Conservation (phyloP, 1,140 invertebrate genomes). For the Coenobita brevimanus region DNA sequence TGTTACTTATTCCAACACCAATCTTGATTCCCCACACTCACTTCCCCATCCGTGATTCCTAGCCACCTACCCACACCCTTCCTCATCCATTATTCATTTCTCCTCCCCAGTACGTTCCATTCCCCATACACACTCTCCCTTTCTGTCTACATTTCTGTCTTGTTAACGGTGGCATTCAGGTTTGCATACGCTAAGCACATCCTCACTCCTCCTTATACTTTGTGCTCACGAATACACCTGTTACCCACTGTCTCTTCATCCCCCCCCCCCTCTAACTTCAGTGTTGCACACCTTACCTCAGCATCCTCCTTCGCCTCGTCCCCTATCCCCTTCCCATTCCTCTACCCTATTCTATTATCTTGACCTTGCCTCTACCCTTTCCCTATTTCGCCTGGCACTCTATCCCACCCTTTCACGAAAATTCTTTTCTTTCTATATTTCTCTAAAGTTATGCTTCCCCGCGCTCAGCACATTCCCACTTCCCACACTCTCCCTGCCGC, state of each 20-base stretch:
- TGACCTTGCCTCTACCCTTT: neutral
- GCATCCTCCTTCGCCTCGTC: neutral
- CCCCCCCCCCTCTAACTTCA: neutral
- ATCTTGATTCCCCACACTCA: neutral
- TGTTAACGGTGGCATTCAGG: neutral
- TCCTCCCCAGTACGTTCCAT: too few relatives aligned
- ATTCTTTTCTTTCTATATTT: too few relatives aligned
- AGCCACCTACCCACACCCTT: neutral
- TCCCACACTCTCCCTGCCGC: neutral
- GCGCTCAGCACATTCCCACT: neutral
- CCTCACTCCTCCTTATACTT: neutral
- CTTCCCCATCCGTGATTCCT: neutral
- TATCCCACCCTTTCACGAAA: too few relatives aligned
- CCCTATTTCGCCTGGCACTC: too few relatives aligned
- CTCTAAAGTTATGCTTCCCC: neutral
- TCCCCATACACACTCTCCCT: too few relatives aligned
- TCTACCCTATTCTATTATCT: neutral
- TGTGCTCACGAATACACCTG: neutral
- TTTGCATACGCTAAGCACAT: neutral
- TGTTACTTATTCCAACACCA: neutral
- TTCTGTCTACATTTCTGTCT: constrained; percentile 5
- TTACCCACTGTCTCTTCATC: neutral
- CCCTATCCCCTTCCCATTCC: neutral
- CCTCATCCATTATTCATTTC: too few relatives aligned
- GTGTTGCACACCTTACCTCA: neutral